Base-by-base conservation (phyloP, 2,113 vertebrate species). In the Sorex araneus region DNA sequence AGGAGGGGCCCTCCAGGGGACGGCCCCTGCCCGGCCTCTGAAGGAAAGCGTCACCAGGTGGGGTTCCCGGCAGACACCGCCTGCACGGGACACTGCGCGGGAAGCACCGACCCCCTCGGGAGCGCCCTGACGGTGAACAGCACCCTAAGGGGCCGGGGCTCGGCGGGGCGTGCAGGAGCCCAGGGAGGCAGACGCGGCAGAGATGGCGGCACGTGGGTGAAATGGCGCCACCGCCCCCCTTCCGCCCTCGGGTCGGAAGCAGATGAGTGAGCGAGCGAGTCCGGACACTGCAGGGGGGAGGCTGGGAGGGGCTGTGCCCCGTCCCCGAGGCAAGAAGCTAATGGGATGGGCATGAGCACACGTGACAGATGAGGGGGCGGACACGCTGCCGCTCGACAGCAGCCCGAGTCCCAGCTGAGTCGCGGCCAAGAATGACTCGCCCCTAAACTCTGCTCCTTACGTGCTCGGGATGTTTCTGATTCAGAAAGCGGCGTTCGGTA, bases 101-200 rank as follows among this genome's bases (percentile, higher is more conserved):
- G 81, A 32, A 71, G 88, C 82, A 88, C 76, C 71, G 13, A 71
- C 28, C 23, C 69, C 64, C 8, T 30, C 79, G 75, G 93, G 92
- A 79, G 83, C 34, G 30, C 67, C 87, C 87, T 43, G 80, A 6
- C 84, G 67, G 69, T 3, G 40, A 40, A 7, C 40, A 40, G 40
- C 40, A 40, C 40, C 40, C 40, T n/a, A n/a, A 40, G 40, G 40
- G 40, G 40, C 40, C 40, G 40, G 40, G 40, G 40, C 40, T 40
- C 40, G 7, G 40, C 3, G 40, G 40, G 7, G 40, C 40, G 40
- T 40, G 40, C 7, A 7, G 40, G 40, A 40, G 40, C 40, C 40
- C 40, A 94, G 86, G 82, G 79, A 87, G 94, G 94, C 94, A 94
- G 93, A 91, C 88, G 92, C 71, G 40, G 92, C 83, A 92, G 57